These are phyloP conservation scores for Halichondria panicea DNA, from an alignment of 37 sponge, comb jelly and placozoan genomes.

Conservation along the genomic window DNA sequence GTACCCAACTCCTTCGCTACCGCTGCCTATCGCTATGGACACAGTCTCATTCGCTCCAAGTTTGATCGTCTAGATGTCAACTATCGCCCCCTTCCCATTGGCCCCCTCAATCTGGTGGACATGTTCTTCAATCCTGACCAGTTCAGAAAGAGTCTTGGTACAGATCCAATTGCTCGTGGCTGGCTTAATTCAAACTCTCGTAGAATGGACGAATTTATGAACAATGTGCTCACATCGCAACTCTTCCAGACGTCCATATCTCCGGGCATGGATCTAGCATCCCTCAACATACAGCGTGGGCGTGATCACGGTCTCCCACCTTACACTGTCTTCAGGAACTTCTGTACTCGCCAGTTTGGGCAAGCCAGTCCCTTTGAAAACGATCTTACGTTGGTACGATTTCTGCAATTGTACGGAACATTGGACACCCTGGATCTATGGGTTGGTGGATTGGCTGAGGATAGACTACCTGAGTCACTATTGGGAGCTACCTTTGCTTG, in stretches of 20 bases:
- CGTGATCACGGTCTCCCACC: constrained; percentile 91
- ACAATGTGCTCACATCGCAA: constrained; percentile 52
- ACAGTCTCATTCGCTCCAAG: constrained; percentile 67
- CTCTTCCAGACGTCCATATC: constrained; percentile 41
- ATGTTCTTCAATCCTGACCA: constrained; percentile 68
- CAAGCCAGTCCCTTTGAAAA: constrained; percentile 1
- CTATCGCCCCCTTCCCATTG: constrained; percentile 24
- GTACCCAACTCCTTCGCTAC: constrained; percentile 72
- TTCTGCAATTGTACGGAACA: constrained; percentile 57
- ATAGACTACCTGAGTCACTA: constrained; percentile 47
- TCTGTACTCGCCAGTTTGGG: constrained; percentile 40
- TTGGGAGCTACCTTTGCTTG: constrained; percentile 92
- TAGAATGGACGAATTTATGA: constrained; percentile 71
- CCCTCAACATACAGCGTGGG: constrained; percentile 88
- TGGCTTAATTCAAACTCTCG: constrained; percentile 27
- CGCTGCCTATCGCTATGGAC: constrained; percentile 88
- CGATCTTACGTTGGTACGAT: constrained; percentile 9
- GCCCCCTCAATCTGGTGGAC: constrained; percentile 54
- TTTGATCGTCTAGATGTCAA: constrained; percentile 57
- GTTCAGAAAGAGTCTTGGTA: constrained; percentile 37
- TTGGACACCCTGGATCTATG: constrained; percentile 74
- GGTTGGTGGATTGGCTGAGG: constrained; percentile 82
- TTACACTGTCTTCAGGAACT: constrained; percentile 62
- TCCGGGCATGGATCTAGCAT: constrained; percentile 71
- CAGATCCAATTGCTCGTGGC: constrained; percentile 74